Conservation (phyloP, 2,888 invertebrate genomes). For the Acleris emargana region DNA sequence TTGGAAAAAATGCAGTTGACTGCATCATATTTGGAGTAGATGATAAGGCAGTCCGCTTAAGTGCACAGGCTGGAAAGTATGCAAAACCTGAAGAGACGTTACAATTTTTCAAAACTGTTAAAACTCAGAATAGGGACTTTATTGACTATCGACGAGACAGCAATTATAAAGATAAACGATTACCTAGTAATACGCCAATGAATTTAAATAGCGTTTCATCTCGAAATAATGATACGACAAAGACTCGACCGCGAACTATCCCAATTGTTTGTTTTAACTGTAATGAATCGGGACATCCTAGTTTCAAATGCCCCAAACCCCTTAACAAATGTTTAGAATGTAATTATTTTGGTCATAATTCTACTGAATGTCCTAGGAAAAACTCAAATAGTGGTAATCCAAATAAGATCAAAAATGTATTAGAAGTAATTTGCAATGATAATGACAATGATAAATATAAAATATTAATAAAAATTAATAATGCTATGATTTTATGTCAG, state of each 20-base stretch:
- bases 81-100: not conserved
- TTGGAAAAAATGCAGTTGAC: not conserved
- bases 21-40: not conserved
- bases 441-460: conserved; percentile 1
- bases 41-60: not conserved
- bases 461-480: not conserved
- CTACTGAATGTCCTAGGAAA: not conserved
- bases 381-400: not conserved
- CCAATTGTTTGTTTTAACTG: not conserved
- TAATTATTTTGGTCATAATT: not conserved
- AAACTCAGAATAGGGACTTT: not conserved
- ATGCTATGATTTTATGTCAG: not conserved
- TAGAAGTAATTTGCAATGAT: not conserved
- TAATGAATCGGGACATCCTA: not conserved
- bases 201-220: not conserved
- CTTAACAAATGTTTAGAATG: not conserved
- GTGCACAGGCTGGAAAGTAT: not conserved
- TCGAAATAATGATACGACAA: not conserved
- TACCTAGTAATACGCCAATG: not conserved
- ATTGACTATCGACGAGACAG: not conserved
- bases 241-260: not conserved
- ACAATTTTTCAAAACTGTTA: conserved; percentile 2
- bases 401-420: not conserved
- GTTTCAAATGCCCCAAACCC: not conserved
- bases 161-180: conserved; percentile 1